These are phyloP conservation scores for Electrona antarctica DNA, from an alignment of 2,113 vertebrate species.

Conservation along the genomic window DNA sequence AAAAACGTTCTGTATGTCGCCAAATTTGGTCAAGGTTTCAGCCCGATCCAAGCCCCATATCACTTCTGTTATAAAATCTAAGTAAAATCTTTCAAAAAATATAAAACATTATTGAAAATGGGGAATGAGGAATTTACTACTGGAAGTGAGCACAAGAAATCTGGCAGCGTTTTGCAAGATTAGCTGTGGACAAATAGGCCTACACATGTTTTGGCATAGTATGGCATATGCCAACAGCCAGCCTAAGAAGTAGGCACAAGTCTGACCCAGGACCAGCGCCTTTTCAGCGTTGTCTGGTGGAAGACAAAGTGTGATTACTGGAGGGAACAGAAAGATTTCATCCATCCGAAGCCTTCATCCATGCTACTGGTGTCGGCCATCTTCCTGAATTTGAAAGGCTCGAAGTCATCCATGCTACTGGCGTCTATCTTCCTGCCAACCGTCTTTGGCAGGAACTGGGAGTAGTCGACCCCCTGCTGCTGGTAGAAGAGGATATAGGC, in stretches of 20 bases:
- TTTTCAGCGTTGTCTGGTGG: constrained; percentile 28
- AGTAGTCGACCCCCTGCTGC: constrained; percentile 94
- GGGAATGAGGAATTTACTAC: no score
- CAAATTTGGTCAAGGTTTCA: no score
- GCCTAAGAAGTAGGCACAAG: neutral
- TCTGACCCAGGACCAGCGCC: constrained; percentile 14
- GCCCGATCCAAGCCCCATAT: no score
- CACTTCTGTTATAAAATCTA: no score
- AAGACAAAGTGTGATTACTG: constrained; percentile 80
- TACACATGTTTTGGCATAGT: neutral
- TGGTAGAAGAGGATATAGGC: constrained; percentile 99
- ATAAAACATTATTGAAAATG: no score
- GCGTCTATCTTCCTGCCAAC: constrained; percentile 99
- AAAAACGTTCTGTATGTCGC: neutral
- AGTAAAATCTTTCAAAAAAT: no score
- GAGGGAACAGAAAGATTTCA: constrained; percentile 96
- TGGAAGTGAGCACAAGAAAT: no score
- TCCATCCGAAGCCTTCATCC: constrained; percentile 99
- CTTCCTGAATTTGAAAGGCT: constrained; percentile 85
- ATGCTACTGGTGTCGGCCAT: constrained; percentile 99
- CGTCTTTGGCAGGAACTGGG: constrained; percentile 95
- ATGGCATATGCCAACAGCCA: neutral
- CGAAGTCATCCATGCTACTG: constrained; percentile 99
- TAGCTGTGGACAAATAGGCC: no score
- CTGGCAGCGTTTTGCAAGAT: no score